A percentile compares a stretch with the other conserved stretches of the same genome.
These are phyloP conservation scores for Cardiocondyla obscurior DNA, from an alignment of 1,140 invertebrate genomes.

Conservation along the genomic window DNA sequence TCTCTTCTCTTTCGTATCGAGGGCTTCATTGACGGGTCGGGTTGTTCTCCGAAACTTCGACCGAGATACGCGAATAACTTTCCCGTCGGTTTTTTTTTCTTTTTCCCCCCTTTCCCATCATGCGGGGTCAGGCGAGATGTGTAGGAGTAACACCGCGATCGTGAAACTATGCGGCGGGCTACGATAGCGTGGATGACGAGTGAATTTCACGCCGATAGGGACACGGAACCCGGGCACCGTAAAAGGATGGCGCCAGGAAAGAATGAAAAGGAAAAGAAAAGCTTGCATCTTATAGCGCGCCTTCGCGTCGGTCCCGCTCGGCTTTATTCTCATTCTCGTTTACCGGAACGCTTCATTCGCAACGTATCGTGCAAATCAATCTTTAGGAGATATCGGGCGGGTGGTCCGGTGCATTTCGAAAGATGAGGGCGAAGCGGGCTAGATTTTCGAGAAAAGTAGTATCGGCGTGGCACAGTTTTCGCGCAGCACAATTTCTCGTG, in stretches of 20 bases:
- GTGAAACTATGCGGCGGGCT: constrained; percentile 36
- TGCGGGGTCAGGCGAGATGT: neutral
- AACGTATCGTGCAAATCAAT: constrained; percentile 26
- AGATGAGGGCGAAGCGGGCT: neutral
- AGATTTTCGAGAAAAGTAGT: neutral
- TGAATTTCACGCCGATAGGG: constrained; percentile 19
- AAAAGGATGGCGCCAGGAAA: neutral
- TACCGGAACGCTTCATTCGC: constrained; percentile 25
- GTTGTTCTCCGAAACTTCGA: constrained; percentile 40
- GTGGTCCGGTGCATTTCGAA: neutral
- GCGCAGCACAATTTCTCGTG: neutral
- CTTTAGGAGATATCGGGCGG: constrained; percentile 5
- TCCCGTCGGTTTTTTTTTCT: too few species aligned
- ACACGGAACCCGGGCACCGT: neutral
- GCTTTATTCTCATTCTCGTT: neutral
- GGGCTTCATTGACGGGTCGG: constrained; percentile 36
- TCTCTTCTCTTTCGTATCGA: constrained; percentile 6
- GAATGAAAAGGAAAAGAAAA: neutral
- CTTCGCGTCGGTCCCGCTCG: neutral
- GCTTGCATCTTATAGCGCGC: constrained; percentile 19
- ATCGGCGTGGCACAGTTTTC: neutral
- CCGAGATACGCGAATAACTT: constrained; percentile 55
- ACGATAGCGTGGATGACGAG: constrained; percentile 33
- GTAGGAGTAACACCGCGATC: constrained; percentile 19
- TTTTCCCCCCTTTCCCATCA: neutral